Evolutionary conservation across 2,888 invertebrate genomes (phyloP), one percentile per base, ranked within the genome.

Genomic region (Agrochola macilenta): DNA sequence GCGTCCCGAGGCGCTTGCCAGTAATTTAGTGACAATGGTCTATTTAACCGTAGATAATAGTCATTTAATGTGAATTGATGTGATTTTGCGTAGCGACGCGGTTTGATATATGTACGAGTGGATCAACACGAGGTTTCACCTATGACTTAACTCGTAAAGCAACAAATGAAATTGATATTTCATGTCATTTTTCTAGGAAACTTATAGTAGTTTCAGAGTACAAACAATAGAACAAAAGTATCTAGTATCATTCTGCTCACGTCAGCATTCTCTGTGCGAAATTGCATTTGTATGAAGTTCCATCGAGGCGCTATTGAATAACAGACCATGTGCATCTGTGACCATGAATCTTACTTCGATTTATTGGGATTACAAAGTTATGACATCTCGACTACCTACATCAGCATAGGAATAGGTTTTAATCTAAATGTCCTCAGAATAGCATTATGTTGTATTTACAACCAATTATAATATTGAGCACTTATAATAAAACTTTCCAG

Each of bases 21-120:
- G 88, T 90, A 92, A 91, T 91, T 91, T 89, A 90, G 88, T 90
- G 87, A 89, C 88, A 92, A 92, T 90, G 83, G 84, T 86, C 89
- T 89, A 89, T 89, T 89, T 88, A 90, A 87, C 74, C 78, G 74
- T 78, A 87, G 88, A 88, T 90, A 85, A 87, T 84, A 83, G 83
- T 84, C 66, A 85, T 89, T 88, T 86, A 89, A 89, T 87, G 82
- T 75, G 78, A 81, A 83, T 85, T 87, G 74, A 75, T 82, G 76
- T 83, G 81, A 87, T 87, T 89, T 88, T 86, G 74, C 66, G 71
- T 72, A 81, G 65, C 76, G 68, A 86, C 78, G 69, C 61, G 78
- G 75, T 79, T 76, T 76, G 65, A 76, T 86, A 73, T 69, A 23
- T 52, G 9, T 52, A 80, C 46, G 43, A 63, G 30, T 61, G n/a